Conservation (phyloP, 2,797 vertebrate genomes). For the Anas bernieri region DNA sequence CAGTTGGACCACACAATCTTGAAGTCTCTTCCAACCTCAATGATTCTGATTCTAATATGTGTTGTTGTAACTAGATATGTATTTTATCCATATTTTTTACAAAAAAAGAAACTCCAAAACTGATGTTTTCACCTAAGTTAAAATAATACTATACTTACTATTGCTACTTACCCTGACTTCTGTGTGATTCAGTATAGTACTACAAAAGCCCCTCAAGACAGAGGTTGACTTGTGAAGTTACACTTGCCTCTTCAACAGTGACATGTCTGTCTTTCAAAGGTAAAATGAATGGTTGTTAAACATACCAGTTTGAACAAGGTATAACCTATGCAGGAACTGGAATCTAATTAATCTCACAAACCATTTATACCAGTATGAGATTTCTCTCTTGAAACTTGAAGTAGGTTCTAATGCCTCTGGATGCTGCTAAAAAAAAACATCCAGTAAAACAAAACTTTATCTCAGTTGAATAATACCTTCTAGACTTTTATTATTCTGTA, state of each 20-base stretch:
- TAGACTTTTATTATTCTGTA: constrained; percentile 26
- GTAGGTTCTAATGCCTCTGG: background rate
- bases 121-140: background rate
- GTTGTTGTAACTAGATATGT: background rate
- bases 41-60: background rate
- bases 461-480: background rate
- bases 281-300: background rate
- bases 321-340: background rate
- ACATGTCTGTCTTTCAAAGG: background rate
- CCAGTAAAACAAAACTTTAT: background rate
- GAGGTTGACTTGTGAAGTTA: background rate
- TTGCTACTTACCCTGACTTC: background rate
- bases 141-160: background rate
- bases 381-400: background rate
- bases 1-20: too few relatives aligned
- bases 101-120: background rate
- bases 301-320: background rate
- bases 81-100: background rate
- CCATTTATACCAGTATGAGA: background rate
- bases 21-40: too few relatives aligned
- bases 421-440: background rate
- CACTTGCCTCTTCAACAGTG: background rate
- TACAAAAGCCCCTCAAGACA: background rate
- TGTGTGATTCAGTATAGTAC: background rate
- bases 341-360: background rate